These are phyloP conservation scores for Ciconia nigra DNA, from an alignment of 2,797 vertebrate species.

Conservation along the genomic window DNA sequence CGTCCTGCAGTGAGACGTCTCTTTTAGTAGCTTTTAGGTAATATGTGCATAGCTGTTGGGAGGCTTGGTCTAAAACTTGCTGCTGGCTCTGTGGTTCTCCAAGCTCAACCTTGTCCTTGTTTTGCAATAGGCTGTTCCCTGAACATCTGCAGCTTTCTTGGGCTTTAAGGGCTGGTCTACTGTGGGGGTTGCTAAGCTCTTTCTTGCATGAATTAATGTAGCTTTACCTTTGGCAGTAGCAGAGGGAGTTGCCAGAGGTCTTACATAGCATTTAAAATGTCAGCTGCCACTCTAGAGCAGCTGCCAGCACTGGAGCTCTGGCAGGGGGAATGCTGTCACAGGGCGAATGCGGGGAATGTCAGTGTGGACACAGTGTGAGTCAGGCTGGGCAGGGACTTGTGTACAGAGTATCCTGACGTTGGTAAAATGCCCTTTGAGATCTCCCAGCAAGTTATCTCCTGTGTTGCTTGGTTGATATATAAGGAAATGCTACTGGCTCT, in stretches of 20 bases:
- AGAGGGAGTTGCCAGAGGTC: neutral
- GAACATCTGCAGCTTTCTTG: neutral
- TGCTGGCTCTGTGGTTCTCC: neutral
- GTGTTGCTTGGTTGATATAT: neutral
- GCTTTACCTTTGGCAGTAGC: constrained; percentile 34
- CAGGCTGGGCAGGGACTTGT: neutral
- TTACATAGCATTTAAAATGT: constrained; percentile 35
- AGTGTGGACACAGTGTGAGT: neutral
- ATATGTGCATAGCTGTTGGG: neutral
- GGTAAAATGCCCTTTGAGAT: neutral
- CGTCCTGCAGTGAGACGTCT: neutral
- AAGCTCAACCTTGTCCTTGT: neutral
- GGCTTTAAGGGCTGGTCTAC: neutral
- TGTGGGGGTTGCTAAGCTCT: neutral
- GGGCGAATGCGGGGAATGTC: neutral
- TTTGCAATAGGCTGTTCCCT: neutral
- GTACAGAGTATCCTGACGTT: neutral
- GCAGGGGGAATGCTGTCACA: neutral
- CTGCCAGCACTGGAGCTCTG: neutral
- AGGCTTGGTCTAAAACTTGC: neutral
- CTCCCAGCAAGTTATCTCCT: neutral
- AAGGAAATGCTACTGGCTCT: neutral
- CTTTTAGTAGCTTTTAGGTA: neutral
- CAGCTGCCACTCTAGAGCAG: neutral
- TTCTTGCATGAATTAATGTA: neutral